A percentile compares a stretch with the other conserved stretches of the same genome.
Evolutionary conservation across 1,140 invertebrate species (phyloP).

Genomic region (Thaumetopoea pityocampa): DNA sequence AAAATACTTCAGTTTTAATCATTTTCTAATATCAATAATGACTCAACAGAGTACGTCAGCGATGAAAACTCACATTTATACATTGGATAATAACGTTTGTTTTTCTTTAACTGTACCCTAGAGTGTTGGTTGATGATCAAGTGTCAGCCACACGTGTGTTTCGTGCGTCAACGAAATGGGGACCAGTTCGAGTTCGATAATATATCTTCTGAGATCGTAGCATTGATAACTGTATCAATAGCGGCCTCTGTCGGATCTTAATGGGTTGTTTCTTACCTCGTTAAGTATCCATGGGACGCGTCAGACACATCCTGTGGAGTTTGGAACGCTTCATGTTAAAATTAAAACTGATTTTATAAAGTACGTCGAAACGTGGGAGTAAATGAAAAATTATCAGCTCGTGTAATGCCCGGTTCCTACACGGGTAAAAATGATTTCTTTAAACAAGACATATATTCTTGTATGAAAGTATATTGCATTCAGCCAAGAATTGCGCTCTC

Average conservation of each 20-base stretch:
- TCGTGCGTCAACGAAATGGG: conserved; percentile 58
- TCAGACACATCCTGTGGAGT: conserved; percentile 15
- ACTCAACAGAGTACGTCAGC: conserved; percentile 12
- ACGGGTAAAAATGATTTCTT: too few relatives aligned
- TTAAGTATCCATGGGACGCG: conserved; percentile 15
- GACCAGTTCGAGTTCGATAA: conserved; percentile 48
- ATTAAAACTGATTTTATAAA: conserved; percentile 9
- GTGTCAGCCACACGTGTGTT: conserved; percentile 65
- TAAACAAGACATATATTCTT: too few relatives aligned
- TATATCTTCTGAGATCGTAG: conserved; percentile 52
- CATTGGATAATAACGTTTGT: conserved; percentile 16
- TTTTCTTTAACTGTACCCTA: conserved; percentile 13
- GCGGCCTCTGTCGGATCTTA: conserved; percentile 41
- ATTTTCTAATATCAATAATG: conserved; percentile 38
- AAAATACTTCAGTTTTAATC: conserved; percentile 38
- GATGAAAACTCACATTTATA: conserved; percentile 14
- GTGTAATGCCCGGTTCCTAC: too few relatives aligned
- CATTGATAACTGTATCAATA: conserved; percentile 48
- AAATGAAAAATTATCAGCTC: too few relatives aligned
- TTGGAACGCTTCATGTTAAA: too few relatives aligned
- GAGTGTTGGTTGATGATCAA: conserved; percentile 39
- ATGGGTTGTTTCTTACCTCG: conserved; percentile 36
- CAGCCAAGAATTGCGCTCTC: too few relatives aligned
- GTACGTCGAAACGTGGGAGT: too few relatives aligned
- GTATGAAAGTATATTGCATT: too few relatives aligned